Evolutionary conservation across 2,113 vertebrate species (phyloP).

Genomic region (Pongo abelii): DNA sequence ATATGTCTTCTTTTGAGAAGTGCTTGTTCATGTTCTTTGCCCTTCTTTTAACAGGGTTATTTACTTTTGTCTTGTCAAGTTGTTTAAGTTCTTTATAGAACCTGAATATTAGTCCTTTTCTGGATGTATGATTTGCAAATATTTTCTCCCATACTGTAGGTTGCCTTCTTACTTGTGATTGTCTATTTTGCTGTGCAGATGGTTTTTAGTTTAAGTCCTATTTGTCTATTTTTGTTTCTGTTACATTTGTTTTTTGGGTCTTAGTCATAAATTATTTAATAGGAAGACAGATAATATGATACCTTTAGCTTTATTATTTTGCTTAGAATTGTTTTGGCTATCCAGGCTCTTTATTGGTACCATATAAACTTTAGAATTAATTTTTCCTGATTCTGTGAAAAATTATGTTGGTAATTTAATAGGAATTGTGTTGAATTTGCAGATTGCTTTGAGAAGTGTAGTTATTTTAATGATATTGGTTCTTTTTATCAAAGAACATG

Average conservation of each 20-base stretch:
- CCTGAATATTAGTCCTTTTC: not conserved
- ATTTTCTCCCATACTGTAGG: not conserved
- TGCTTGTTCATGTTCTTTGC: not conserved
- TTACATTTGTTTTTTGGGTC: not conserved
- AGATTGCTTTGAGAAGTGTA: too few relatives aligned
- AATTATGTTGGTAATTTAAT: too few relatives aligned
- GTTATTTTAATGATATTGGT: too few relatives aligned
- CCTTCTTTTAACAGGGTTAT: not conserved
- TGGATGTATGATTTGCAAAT: not conserved
- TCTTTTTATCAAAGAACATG: too few relatives aligned
- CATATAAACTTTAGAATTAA: too few relatives aligned
- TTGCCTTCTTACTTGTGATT: not conserved
- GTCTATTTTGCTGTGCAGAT: not conserved
- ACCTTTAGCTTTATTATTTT: too few relatives aligned
- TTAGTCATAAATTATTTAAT: not conserved
- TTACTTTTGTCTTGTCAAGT: not conserved
- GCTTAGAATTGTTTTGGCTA: too few relatives aligned
- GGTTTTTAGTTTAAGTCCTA: not conserved
- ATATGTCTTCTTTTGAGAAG: not conserved
- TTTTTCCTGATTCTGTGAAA: too few relatives aligned
- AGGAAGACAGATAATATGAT: too few relatives aligned
- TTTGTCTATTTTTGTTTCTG: not conserved
- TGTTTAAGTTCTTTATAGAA: not conserved
- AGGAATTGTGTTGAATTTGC: too few relatives aligned
- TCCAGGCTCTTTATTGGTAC: too few relatives aligned